Evolutionary conservation across 2,888 invertebrate species (phyloP).

Genomic region (Pammene aurita): DNA sequence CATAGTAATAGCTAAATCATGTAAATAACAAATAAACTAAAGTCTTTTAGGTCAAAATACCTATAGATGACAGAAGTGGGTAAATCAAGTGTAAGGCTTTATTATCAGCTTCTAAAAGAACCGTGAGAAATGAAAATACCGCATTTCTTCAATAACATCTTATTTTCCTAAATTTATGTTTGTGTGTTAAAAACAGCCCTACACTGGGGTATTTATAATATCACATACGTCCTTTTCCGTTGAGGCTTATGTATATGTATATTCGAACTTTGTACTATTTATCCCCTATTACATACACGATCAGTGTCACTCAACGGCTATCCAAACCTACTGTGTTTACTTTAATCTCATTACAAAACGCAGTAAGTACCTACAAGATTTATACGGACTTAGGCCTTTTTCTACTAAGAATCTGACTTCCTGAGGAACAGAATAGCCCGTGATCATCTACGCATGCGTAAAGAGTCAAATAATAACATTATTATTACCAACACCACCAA

Average conservation of each 20-base stretch:
- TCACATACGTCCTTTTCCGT: neutral
- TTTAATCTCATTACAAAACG: neutral
- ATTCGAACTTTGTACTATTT: slow-evolving; percentile 23
- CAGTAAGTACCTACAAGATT: neutral
- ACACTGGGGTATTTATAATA: neutral
- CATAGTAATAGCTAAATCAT: slow-evolving; percentile 1
- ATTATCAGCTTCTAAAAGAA: slow-evolving; percentile 8
- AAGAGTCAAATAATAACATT: slow-evolving; percentile 74
- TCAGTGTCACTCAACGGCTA: slow-evolving; percentile 49
- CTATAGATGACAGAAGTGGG: neutral
- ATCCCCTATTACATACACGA: slow-evolving; percentile 37
- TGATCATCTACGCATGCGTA: slow-evolving; percentile 77
- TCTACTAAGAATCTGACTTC: slow-evolving; percentile 48
- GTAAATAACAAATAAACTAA: neutral
- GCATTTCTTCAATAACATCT: neutral
- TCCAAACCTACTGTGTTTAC: slow-evolving; percentile 63
- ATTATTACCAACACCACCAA: slow-evolving; percentile 35
- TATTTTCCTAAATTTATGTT: neutral
- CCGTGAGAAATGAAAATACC: slow-evolving; percentile 22
- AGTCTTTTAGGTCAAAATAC: neutral
- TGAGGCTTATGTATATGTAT: slow-evolving; percentile 17
- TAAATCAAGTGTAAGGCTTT: neutral
- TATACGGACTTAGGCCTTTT: neutral
- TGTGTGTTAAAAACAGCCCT: neutral
- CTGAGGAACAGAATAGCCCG: slow-evolving; percentile 69